These are phyloP conservation scores for Desoria tigrina DNA, from an alignment of 2,888 invertebrate species.

Conservation along the genomic window DNA sequence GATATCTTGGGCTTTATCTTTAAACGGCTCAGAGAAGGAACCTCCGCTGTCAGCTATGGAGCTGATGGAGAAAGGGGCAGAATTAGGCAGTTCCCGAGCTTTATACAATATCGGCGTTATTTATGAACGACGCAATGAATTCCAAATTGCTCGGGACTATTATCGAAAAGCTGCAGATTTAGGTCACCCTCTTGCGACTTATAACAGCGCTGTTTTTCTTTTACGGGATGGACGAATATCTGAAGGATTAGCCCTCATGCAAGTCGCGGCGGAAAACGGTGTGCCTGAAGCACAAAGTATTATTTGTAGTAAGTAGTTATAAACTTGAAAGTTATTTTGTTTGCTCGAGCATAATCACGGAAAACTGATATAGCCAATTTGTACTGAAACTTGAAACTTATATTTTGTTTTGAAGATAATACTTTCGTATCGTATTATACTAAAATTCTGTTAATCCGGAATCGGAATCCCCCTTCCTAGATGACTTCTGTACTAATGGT, in stretches of 20 bases:
- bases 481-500: too few species aligned
- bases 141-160: constrained; percentile 41
- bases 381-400: too few species aligned
- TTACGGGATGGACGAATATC: constrained; percentile 36
- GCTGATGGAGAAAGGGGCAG: constrained; percentile 43
- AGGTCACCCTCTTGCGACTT: constrained; percentile 51
- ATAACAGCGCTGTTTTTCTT: constrained; percentile 45
- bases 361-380: too few species aligned
- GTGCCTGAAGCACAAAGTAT: constrained; percentile 46
- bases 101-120: constrained; percentile 51
- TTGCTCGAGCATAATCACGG: too few species aligned
- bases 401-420: too few species aligned
- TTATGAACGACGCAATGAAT: constrained; percentile 43
- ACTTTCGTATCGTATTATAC: too few species aligned
- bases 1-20: too few species aligned
- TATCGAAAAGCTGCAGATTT: constrained; percentile 45
- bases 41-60: constrained; percentile 39
- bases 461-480: too few species aligned
- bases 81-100: constrained; percentile 46
- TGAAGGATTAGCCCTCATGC: constrained; percentile 41
- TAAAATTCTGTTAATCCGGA: too few species aligned
- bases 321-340: too few species aligned
- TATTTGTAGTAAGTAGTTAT: constrained; percentile 11
- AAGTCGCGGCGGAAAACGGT: constrained; percentile 43
- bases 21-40: constrained; percentile 4